Evolutionary conservation across 2,888 invertebrate species (phyloP).

Genomic region (Synergus itoensis): DNA sequence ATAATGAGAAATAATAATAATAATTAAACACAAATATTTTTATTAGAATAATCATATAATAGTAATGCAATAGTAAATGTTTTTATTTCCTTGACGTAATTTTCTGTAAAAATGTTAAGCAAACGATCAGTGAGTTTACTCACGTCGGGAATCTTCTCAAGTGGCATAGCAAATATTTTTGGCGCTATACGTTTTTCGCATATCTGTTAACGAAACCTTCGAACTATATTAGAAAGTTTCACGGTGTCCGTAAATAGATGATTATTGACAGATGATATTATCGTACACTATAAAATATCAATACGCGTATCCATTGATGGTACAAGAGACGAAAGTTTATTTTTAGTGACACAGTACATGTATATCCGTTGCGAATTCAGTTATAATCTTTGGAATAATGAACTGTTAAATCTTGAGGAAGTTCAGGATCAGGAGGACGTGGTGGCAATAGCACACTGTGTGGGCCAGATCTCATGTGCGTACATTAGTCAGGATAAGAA

Average conservation of each 20-base stretch:
- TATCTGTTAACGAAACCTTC: constrained; percentile 61
- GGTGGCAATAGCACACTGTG: constrained; percentile 30
- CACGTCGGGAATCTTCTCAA: neutral
- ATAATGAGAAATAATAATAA: neutral
- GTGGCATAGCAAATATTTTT: constrained; percentile 69
- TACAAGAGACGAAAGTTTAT: constrained; percentile 26
- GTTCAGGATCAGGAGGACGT: neutral
- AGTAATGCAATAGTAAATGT: neutral
- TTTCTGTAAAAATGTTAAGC: neutral
- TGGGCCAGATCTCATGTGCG: constrained; percentile 24
- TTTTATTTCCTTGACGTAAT: neutral
- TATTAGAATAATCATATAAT: neutral
- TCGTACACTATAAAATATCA: constrained; percentile 57
- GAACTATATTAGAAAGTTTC: constrained; percentile 14
- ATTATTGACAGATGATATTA: constrained; percentile 72
- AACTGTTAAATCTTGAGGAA: constrained; percentile 34
- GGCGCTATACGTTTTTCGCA: constrained; percentile 70
- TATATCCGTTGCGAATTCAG: constrained; percentile 16
- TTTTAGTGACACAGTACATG: constrained; percentile 5
- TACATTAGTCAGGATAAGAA: constrained; percentile 45
- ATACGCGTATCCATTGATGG: constrained; percentile 56
- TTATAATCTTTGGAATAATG: constrained; percentile 39
- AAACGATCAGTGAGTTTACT: neutral
- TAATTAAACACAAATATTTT: neutral
- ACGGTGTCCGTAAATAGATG: constrained; percentile 46